Percentiles rank a stretch among this genome's conserved stretches.
Evolutionary conservation across 2,797 vertebrate genomes (phyloP).

Genomic region (Takifugu rubripes): DNA sequence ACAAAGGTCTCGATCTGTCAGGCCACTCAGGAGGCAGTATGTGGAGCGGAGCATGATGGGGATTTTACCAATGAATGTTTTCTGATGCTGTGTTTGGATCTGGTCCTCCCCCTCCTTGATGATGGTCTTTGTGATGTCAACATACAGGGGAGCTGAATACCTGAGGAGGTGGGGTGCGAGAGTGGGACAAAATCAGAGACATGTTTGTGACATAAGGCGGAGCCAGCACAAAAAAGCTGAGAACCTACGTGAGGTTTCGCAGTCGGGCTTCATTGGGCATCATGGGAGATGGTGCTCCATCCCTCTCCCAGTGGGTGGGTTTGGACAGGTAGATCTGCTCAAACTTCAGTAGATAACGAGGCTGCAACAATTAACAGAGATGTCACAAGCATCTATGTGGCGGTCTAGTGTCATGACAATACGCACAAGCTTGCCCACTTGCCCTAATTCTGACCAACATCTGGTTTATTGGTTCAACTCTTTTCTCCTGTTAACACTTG

Average conservation of each 20-base stretch:
- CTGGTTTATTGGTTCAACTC: no score
- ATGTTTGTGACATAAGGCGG: neutral
- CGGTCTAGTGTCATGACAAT: neutral
- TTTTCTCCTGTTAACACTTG: no score
- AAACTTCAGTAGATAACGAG: conserved; percentile 94
- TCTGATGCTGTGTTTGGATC: conserved; percentile 96
- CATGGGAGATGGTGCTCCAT: conserved; percentile 97
- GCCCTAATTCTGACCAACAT: no score
- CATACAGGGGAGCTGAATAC: conserved; percentile 95
- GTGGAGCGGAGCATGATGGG: conserved; percentile 99
- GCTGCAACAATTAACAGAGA: conserved; percentile 66
- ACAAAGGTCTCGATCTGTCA: conserved; percentile 95
- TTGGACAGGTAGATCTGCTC: conserved; percentile 99
- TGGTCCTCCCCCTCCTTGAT: conserved; percentile 98
- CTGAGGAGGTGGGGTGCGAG: conserved; percentile 52
- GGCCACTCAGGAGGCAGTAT: conserved; percentile 91
- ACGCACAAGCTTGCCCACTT: neutral
- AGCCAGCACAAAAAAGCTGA: neutral
- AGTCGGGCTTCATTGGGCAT: conserved; percentile 97
- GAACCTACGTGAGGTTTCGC: conserved; percentile 92
- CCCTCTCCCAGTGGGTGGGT: conserved; percentile 98
- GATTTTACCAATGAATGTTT: conserved; percentile 98
- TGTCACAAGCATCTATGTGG: neutral
- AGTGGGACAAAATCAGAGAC: neutral
- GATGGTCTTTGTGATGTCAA: conserved; percentile 98